phyloP scores from a whole-genome alignment of 2,888 invertebrate genomes.

The Hyalella azteca region DNA sequence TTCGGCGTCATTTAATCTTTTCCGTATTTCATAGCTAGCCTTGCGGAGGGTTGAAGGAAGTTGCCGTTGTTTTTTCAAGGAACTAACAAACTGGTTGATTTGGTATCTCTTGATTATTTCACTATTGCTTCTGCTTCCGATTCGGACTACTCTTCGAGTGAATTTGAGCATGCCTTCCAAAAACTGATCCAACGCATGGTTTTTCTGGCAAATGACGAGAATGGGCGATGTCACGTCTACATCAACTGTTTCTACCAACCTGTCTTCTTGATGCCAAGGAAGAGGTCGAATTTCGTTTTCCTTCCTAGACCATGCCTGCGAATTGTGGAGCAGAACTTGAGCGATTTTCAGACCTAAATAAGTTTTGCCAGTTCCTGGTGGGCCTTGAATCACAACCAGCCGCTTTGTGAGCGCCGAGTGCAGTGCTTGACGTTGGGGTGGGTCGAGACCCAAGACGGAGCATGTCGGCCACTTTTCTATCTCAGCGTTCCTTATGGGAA shows the following conservation, averaged over 20 bases:
- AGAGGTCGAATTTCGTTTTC: constrained; percentile 6
- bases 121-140: constrained; percentile 75
- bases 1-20: neutral
- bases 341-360: constrained; percentile 77
- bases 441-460: constrained; percentile 64
- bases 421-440: constrained; percentile 73
- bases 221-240: constrained; percentile 67
- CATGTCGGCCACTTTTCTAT: constrained; percentile 42
- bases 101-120: constrained; percentile 64
- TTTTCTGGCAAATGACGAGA: constrained; percentile 81
- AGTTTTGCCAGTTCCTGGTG: constrained; percentile 68
- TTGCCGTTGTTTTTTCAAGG: neutral
- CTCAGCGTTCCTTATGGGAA: neutral
- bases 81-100: constrained; percentile 35
- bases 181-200: constrained; percentile 87
- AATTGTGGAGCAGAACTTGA: constrained; percentile 70
- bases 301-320: constrained; percentile 61
- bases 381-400: constrained; percentile 79
- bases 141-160: constrained; percentile 71
- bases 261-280: no score
- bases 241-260: neutral
- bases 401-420: constrained; percentile 73
- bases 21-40: neutral
- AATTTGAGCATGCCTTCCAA: constrained; percentile 66
- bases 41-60: neutral